A percentile compares a stretch with the other conserved stretches of the same genome.
Conservation (phyloP, 2,113 vertebrate species). For the Epinephelus lanceolatus region DNA sequence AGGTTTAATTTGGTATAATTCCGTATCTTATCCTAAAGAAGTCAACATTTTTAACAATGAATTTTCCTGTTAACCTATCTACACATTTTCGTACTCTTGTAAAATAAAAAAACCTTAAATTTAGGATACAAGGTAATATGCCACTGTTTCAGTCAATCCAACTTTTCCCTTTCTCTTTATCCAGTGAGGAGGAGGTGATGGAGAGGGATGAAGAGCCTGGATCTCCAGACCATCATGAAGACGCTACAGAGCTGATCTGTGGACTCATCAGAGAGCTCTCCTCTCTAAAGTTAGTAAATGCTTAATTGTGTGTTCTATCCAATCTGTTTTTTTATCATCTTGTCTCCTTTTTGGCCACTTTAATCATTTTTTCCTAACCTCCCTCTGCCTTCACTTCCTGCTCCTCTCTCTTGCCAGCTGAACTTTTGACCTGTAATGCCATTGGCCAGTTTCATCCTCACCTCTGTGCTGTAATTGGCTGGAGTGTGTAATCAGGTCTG, state of each 20-base stretch:
- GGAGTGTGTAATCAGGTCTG: neutral
- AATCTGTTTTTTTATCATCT: neutral
- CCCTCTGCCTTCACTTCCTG: neutral
- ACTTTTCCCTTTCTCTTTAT: slow-evolving; percentile 3
- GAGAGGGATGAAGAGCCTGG: slow-evolving; percentile 11
- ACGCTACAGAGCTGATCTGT: slow-evolving; percentile 83
- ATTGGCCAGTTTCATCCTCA: slow-evolving; percentile 27
- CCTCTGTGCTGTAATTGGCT: slow-evolving; percentile 54
- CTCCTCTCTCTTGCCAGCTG: neutral
- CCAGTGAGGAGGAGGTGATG: slow-evolving; percentile 57
- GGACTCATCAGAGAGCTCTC: slow-evolving; percentile 90
- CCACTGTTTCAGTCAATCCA: neutral
- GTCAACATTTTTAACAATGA: neutral
- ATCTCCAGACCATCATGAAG: slow-evolving; percentile 67
- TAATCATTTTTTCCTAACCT: neutral
- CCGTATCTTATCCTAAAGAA: neutral
- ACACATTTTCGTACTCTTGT: neutral
- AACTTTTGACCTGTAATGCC: slow-evolving; percentile 29
- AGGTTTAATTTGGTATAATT: neutral
- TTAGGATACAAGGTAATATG: neutral
- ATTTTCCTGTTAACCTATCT: neutral
- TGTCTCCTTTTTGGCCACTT: too few relatives aligned
- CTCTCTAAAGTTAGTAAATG: slow-evolving; percentile 87
- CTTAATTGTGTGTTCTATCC: neutral
- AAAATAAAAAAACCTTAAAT: neutral